A percentile compares a stretch with the other conserved stretches of the same genome.
These are phyloP conservation scores for Heliothis peltigera DNA, from an alignment of 2,888 invertebrate species.

Conservation along the genomic window DNA sequence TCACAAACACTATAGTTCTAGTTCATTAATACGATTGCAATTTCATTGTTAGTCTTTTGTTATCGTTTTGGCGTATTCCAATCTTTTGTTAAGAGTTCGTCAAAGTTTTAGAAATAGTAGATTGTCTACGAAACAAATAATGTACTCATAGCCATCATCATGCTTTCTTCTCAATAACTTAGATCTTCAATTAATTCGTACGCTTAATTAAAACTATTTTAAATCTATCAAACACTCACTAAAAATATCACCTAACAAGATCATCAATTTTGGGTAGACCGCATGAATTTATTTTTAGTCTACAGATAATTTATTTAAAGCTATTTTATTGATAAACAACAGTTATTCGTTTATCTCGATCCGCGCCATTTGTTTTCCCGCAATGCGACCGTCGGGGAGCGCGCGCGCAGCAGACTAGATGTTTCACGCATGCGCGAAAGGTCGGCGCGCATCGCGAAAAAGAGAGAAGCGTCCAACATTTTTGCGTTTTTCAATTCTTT, in stretches of 20 bases:
- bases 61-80: neutral
- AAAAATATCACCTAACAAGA: conserved; percentile 32
- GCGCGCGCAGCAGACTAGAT: conserved; percentile 68
- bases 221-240: conserved; percentile 1
- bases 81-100: neutral
- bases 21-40: conserved; percentile 23
- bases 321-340: conserved; percentile 57
- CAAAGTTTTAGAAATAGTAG: neutral
- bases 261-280: conserved; percentile 11
- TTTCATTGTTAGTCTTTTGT: conserved; percentile 15
- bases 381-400: conserved; percentile 58
- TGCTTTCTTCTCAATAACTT: neutral
- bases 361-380: conserved; percentile 37
- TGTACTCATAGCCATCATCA: neutral
- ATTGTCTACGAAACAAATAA: neutral
- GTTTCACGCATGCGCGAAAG: conserved; percentile 65
- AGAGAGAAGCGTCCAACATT: conserved; percentile 69
- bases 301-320: conserved; percentile 28
- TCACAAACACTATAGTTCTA: conserved; percentile 37
- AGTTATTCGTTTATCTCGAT: conserved; percentile 48
- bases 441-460: conserved; percentile 57
- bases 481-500: conserved; percentile 32
- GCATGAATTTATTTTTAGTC: conserved; percentile 17
- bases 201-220: neutral
- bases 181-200: neutral